Evolutionary conservation across 1,140 invertebrate species (phyloP).

Genomic region (Hypsibius dujardini): DNA sequence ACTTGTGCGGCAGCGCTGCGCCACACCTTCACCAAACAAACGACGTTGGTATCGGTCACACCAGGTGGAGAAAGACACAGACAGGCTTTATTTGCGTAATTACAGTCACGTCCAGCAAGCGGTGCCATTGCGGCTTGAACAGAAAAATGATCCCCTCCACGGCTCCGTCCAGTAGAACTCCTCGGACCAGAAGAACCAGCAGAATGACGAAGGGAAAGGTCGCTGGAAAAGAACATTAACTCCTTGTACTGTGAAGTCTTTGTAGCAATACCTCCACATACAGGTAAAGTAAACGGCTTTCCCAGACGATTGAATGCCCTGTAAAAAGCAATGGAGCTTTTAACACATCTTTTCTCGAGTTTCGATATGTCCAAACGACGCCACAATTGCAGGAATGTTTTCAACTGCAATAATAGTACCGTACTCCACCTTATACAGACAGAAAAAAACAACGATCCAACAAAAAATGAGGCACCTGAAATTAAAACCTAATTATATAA

Average conservation of each 20-base stretch:
- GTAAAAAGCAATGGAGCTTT: not conserved
- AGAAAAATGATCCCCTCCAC: constrained; percentile 43
- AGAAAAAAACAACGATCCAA: not conserved
- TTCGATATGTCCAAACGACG: no score
- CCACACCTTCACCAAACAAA: constrained; percentile 40
- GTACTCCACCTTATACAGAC: not conserved
- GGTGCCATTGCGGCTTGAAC: constrained; percentile 45
- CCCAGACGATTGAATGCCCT: not conserved
- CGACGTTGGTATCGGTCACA: constrained; percentile 18
- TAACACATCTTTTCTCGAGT: no score
- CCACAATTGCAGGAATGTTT: constrained; percentile 13
- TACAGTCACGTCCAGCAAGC: constrained; percentile 35
- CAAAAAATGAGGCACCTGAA: not conserved
- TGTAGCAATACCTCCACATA: not conserved
- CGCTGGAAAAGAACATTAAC: constrained; percentile 55
- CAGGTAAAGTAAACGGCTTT: not conserved
- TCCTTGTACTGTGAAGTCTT: constrained; percentile 48
- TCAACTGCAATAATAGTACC: not conserved
- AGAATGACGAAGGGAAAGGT: constrained; percentile 78
- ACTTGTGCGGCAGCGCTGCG: constrained; percentile 66
- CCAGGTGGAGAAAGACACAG: constrained; percentile 4
- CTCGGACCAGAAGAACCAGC: constrained; percentile 67
- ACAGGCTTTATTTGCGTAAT: not conserved
- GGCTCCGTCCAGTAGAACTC: constrained; percentile 73
- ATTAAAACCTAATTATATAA: not conserved